phyloP scores from a whole-genome alignment of 2,113 vertebrate genomes.

The Ciconia boyciana region DNA sequence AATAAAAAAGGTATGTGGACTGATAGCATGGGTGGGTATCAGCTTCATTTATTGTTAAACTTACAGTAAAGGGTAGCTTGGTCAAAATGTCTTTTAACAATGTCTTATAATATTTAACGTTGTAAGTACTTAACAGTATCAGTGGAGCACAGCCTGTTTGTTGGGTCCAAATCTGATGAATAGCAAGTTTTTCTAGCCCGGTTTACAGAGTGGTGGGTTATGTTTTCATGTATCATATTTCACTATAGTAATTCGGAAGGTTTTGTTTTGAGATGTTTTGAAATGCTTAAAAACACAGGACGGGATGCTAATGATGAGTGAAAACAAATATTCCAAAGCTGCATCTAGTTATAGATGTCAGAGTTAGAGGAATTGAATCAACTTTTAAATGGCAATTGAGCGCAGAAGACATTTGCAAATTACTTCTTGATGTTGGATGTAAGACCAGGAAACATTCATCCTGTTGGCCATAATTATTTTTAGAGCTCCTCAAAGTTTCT shows the following conservation, averaged over 20 bases:
- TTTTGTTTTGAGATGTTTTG: not conserved
- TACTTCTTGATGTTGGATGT: not conserved
- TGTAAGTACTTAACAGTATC: not conserved
- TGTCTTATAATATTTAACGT: not conserved
- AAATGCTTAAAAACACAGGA: not conserved
- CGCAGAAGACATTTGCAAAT: not conserved
- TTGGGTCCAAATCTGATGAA: not conserved
- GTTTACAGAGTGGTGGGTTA: not conserved
- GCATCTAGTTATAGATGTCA: not conserved
- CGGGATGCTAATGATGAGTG: not conserved
- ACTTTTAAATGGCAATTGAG: not conserved
- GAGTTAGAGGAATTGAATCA: not conserved
- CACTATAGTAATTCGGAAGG: accelerated
- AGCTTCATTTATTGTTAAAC: not conserved
- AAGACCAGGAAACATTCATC: not conserved
- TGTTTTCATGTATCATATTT: not conserved
- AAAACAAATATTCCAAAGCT: not conserved
- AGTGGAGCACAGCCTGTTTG: not conserved
- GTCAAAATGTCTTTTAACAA: not conserved
- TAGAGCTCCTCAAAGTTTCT: not conserved
- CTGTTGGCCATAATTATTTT: not conserved
- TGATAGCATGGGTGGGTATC: not conserved
- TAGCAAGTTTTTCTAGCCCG: not conserved
- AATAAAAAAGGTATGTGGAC: not conserved
- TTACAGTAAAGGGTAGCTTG: not conserved